These are phyloP conservation scores for Oxyura jamaicensis DNA, from an alignment of 2,113 vertebrate genomes.

Conservation along the genomic window DNA sequence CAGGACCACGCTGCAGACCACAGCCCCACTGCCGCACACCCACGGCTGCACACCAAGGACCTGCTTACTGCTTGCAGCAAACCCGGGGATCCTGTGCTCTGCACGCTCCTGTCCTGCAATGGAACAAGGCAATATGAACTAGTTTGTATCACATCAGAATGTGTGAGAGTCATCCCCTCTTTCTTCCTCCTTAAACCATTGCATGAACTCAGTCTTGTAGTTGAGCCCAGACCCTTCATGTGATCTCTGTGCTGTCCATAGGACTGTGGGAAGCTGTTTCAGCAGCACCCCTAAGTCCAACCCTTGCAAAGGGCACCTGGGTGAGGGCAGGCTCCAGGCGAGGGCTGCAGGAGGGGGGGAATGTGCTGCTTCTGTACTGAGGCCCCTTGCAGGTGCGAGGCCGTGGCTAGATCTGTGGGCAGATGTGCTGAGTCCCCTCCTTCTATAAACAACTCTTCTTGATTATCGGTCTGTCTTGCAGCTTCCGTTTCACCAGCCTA, in stretches of 20 bases:
- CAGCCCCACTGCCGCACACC: not conserved
- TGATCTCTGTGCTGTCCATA: not conserved
- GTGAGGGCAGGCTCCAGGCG: not conserved
- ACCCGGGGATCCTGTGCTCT: not conserved
- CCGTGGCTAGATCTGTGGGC: not conserved
- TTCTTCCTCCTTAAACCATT: rapidly evolving
- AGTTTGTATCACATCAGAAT: not conserved
- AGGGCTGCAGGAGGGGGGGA: not conserved
- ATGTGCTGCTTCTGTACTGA: not conserved
- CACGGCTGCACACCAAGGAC: rapidly evolving
- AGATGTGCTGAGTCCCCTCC: not conserved
- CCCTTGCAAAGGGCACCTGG: not conserved
- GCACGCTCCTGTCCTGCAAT: not conserved
- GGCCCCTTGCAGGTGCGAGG: not conserved
- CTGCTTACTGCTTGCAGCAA: not conserved
- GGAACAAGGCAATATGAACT: not conserved
- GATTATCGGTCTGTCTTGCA: constrained; percentile 26
- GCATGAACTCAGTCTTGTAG: not conserved
- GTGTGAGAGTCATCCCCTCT: no score
- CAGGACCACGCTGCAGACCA: not conserved
- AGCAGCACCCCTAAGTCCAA: rapidly evolving
- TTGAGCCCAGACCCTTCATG: not conserved
- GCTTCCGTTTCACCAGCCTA: not conserved
- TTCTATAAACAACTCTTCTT: constrained; percentile 20
- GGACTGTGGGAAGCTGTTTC: not conserved